Percentiles rank a stretch among this genome's conserved stretches.
Evolutionary conservation across 1,140 invertebrate species (phyloP).

Genomic region (Eupeodes corollae): DNA sequence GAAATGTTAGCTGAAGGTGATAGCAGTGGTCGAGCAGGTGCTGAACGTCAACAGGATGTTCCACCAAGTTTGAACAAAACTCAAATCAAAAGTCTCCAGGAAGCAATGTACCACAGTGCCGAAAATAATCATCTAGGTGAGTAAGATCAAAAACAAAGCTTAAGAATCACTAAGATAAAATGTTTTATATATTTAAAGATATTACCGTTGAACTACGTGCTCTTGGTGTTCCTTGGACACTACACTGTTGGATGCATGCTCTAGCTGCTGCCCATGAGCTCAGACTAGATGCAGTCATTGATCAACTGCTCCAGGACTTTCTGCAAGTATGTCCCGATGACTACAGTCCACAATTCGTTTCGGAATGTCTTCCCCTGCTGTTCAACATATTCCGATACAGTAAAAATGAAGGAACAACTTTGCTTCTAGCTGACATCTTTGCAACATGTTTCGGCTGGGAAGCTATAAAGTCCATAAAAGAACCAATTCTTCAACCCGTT

Average conservation of each 20-base stretch:
- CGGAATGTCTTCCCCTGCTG: slow-evolving; percentile 76
- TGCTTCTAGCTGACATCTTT: slow-evolving; percentile 78
- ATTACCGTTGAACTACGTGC: slow-evolving; percentile 74
- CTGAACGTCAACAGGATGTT: slow-evolving; percentile 31
- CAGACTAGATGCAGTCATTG: slow-evolving; percentile 72
- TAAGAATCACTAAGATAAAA: too few species aligned
- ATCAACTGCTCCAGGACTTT: slow-evolving; percentile 82
- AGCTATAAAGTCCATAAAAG: slow-evolving; percentile 63
- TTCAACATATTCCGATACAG: slow-evolving; percentile 84
- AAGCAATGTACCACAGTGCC: slow-evolving; percentile 85
- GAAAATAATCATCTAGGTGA: slow-evolving; percentile 78
- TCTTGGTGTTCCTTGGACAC: slow-evolving; percentile 74
- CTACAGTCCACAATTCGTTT: slow-evolving; percentile 79
- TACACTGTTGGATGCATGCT: slow-evolving; percentile 87
- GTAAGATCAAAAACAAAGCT: slow-evolving; percentile 3
- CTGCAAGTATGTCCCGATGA: slow-evolving; percentile 73
- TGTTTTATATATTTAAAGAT: slow-evolving; percentile 43
- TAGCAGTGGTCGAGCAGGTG: slow-evolving; percentile 13
- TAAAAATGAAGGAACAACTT: slow-evolving; percentile 82
- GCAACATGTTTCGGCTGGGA: slow-evolving; percentile 82
- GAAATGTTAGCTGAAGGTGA: slow-evolving; percentile 80
- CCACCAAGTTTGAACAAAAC: slow-evolving; percentile 58
- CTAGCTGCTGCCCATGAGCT: slow-evolving; percentile 72
- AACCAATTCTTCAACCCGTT: slow-evolving; percentile 51
- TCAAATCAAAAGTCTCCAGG: slow-evolving; percentile 73